Percentiles rank a stretch among this genome's conserved stretches.
phyloP scores from a whole-genome alignment of 2,888 invertebrate species.

The Anarsia innoxiella region DNA sequence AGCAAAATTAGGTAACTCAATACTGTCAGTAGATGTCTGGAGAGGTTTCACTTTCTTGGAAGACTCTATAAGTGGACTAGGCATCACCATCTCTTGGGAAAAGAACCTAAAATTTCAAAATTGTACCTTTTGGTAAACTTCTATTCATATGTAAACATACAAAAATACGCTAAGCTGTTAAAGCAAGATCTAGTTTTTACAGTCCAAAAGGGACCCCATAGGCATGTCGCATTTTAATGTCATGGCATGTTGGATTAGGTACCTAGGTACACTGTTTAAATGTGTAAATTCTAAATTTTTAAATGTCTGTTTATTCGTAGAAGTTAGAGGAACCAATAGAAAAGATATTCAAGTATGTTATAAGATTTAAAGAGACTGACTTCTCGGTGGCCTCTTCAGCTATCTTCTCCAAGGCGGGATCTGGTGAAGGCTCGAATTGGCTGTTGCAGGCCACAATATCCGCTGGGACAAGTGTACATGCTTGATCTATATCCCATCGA shows the following conservation, averaged over 20 bases:
- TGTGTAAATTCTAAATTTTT: too few species aligned
- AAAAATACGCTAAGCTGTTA: too few species aligned
- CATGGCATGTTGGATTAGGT: too few species aligned
- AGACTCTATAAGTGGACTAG: constrained; percentile 70
- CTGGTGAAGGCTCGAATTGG: constrained; percentile 77
- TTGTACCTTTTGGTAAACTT: too few species aligned
- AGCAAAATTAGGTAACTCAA: constrained; percentile 34
- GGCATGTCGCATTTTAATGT: too few species aligned
- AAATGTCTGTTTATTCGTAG: too few species aligned
- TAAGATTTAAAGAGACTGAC: constrained; percentile 32
- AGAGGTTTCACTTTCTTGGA: constrained; percentile 59
- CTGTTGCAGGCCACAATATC: constrained; percentile 80
- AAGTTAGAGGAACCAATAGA: not conserved
- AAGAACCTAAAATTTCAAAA: constrained; percentile 73
- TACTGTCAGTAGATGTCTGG: constrained; percentile 36
- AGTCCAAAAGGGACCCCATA: too few species aligned
- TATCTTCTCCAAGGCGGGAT: constrained; percentile 77
- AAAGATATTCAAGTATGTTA: not conserved
- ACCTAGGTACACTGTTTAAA: too few species aligned
- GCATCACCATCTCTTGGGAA: constrained; percentile 74
- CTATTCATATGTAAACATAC: too few species aligned
- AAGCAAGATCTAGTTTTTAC: too few species aligned
- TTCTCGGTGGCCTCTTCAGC: constrained; percentile 81
- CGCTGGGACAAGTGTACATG: constrained; percentile 79
- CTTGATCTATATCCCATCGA: constrained; percentile 82